Evolutionary conservation across 2,888 invertebrate species (phyloP), one percentile per base, ranked within the genome.

Genomic region (Drosophila paramelanica): DNA sequence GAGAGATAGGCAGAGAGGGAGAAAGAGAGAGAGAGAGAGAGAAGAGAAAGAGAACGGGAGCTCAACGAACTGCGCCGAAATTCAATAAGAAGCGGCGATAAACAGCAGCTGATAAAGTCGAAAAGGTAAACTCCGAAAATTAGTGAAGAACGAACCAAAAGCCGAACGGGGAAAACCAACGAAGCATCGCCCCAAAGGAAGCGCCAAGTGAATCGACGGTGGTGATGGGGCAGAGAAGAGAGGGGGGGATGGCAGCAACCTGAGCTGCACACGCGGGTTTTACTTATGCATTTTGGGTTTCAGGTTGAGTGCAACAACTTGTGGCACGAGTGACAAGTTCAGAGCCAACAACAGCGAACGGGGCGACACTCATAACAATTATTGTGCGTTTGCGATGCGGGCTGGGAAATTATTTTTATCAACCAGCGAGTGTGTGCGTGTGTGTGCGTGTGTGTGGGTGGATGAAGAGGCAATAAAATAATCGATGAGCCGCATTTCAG

Each of bases 271-370:
- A 36, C 36, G 36, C 36, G 36, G 36, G 5, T 4, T 36, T 36
- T 36, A 1, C 13, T 36, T 36, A 31, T 31, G 31, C 31, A 31
- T 31, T 50, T 27, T 41, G 41, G 53, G 49, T 55, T 55, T 31
- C 70, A 33, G 59, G 38, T 43, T 17, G 7, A 45, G 58, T 73
- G 70, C 67, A 88, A 79, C 88, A 88, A 88, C 86, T 82, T 83
- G 88, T 84, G 83, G 87, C 87, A 82, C 88, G 73, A 83, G 81
- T 80, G 88, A 79, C 81, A 83, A 88, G 82, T 88, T 68, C 56
- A 55, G 53, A 50, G 61, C 43, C 55, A 50, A 45, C 55, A 50
- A 49, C 27, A 57, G 42, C 45, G 33, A 33, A 33, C 47, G 56
- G 67, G 45, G 46, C 58, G 65, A 78, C 51, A 73, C 38, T 58